A percentile compares a stretch with the other conserved stretches of the same genome.
Conservation (phyloP, 2,888 invertebrate species). For the Folsomia manolachei region DNA sequence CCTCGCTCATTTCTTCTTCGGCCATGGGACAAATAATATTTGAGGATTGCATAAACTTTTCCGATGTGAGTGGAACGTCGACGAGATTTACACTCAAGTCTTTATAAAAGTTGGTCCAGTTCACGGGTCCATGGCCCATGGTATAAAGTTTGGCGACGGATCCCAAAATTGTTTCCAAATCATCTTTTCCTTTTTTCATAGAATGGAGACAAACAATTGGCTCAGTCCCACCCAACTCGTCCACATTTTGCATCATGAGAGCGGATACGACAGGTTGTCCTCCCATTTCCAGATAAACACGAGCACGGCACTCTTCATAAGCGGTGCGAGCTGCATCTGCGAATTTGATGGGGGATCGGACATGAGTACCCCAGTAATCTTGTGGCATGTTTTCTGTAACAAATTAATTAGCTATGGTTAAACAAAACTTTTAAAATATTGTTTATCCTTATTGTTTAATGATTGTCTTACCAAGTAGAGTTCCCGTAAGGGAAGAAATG, state of each 20-base stretch:
- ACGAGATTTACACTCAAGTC: not conserved
- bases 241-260: not conserved
- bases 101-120: not conserved
- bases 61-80: not conserved
- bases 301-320: not conserved
- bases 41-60: not conserved
- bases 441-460: not conserved
- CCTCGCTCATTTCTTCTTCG: not conserved
- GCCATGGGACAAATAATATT: not conserved
- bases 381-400: not conserved
- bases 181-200: conserved; percentile 21
- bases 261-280: not conserved
- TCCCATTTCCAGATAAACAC: not conserved
- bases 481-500: not conserved
- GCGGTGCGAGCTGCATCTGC: not conserved
- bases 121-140: not conserved
- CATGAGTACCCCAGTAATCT: not conserved
- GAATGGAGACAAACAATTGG: conserved; percentile 23
- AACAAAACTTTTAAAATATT: not conserved
- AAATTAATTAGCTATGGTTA: not conserved
- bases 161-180: conserved; percentile 20
- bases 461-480: not conserved
- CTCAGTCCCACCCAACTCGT: not conserved
- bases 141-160: not conserved
- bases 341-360: not conserved